Percentiles rank a stretch among this genome's conserved stretches.
Conservation (phyloP, 2,113 vertebrate species). For the Silurus glanis region DNA sequence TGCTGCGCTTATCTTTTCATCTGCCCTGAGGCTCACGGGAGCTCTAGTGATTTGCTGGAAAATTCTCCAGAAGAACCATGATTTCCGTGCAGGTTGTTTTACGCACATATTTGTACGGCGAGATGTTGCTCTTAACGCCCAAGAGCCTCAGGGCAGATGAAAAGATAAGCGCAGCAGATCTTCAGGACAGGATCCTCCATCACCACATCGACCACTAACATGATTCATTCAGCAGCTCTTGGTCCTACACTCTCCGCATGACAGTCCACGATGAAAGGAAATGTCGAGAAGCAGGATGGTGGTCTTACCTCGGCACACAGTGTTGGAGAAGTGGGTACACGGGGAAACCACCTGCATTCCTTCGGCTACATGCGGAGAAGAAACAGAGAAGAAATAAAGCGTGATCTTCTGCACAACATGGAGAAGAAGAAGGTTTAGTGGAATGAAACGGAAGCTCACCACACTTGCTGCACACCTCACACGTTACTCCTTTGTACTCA, state of each 20-base stretch:
- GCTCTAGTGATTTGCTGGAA: neutral
- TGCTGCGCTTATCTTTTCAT: neutral
- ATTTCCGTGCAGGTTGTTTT: neutral
- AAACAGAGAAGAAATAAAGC: neutral
- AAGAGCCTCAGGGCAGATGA: neutral
- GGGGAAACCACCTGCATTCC: neutral
- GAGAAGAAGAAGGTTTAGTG: neutral
- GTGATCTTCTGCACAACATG: neutral
- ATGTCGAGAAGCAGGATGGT: neutral
- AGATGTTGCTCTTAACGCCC: neutral
- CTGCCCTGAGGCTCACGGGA: neutral
- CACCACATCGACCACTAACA: neutral
- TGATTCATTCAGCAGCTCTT: no score
- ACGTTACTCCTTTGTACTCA: accelerated
- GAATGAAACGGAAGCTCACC: neutral
- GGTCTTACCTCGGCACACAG: neutral
- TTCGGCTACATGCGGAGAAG: neutral
- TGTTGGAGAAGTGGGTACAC: neutral
- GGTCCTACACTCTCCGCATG: no score
- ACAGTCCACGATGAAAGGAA: neutral
- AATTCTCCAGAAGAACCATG: neutral
- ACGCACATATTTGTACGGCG: no score
- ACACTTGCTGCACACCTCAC: neutral
- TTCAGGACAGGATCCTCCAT: neutral
- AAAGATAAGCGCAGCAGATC: neutral